Conservation (phyloP, 2,113 vertebrate species). For the Protomyctophum bolini region DNA sequence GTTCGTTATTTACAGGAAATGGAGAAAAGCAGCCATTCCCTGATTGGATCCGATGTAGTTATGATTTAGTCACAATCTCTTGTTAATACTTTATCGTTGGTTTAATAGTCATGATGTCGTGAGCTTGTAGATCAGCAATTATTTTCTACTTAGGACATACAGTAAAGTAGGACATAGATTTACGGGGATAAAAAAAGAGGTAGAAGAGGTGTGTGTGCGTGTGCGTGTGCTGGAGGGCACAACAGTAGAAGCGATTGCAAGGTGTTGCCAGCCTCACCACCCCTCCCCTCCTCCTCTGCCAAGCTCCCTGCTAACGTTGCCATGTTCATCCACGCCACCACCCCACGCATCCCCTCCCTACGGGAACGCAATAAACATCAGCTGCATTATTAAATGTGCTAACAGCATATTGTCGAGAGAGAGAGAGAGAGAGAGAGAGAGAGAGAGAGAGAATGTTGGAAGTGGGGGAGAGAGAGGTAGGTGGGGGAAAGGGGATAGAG, state of each 20-base stretch:
- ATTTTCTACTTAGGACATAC: too few relatives aligned
- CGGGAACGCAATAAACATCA: conserved; percentile 25
- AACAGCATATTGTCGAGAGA: conserved; percentile 42
- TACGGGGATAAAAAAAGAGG: too few relatives aligned
- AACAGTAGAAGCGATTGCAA: conserved; percentile 42
- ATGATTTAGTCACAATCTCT: too few relatives aligned
- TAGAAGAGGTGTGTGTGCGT: too few relatives aligned
- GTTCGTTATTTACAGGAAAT: too few relatives aligned
- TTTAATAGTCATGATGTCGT: too few relatives aligned
- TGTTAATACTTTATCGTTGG: too few relatives aligned
- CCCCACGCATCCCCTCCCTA: conserved; percentile 17
- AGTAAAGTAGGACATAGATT: too few relatives aligned
- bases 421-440: conserved; percentile 27
- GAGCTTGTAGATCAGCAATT: too few relatives aligned
- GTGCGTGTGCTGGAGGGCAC: neutral
- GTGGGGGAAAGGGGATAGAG: conserved; percentile 11
- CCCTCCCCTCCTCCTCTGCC: conserved; percentile 3
- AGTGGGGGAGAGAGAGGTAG: too few relatives aligned
- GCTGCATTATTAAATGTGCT: conserved; percentile 55
- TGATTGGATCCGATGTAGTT: too few relatives aligned
- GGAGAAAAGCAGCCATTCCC: too few relatives aligned
- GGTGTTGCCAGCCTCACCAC: conserved; percentile 21
- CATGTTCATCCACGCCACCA: conserved; percentile 39
- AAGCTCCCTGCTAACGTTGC: conserved; percentile 39
- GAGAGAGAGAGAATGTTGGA: neutral